Evolutionary conservation across 2,797 vertebrate species (phyloP), one percentile per base, ranked within the genome.

Genomic region (Notolabrus celidotus): DNA sequence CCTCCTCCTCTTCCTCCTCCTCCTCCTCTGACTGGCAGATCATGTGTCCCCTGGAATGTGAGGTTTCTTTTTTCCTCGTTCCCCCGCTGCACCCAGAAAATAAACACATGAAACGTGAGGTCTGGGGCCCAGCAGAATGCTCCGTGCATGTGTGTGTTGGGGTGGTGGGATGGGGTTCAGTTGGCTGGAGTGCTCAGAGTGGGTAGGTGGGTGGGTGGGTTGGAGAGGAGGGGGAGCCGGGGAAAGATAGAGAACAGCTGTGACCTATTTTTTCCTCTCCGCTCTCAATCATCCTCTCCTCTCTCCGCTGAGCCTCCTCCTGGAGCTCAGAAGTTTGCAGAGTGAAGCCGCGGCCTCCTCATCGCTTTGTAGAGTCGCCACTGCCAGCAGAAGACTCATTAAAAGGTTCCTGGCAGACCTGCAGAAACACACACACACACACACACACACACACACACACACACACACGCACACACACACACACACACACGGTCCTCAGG

Each of bases 161-260:
- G 43, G 19, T 43, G 42, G 23, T 49, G 25, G 71, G 39, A 27
- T 65, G 53, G 60, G 43, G 31, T 70, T 31, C 17, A 52, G 52
- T 70, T 86, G 79, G 79, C 79, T 74, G 72, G 34, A 68, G 66
- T 39, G 60, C 70, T 83, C 54, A 52, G 51, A 65, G 55, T 16
- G 50, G 51, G 29, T 31, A 31, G 29, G 20, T 19, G 17, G 53
- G 20, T 19, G 17, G 53, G 77, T 55, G 42, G 63, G 23, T 19
- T 9, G 3, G 53, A 80, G 58, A 45, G 67, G 27, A 5, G 58
- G 49, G n/a, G 67, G 27, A 5, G 33, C 51, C 36, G 42, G 52
- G 62, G 66, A 77, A 67, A 84, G 77, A 89, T 86, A 52, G 72
- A 84, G 85, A 88, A 84, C 90, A 92, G 89, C 88, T 92, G 90